Conservation (phyloP, 2,797 vertebrate species). For the Pseudopleuronectes americanus region DNA sequence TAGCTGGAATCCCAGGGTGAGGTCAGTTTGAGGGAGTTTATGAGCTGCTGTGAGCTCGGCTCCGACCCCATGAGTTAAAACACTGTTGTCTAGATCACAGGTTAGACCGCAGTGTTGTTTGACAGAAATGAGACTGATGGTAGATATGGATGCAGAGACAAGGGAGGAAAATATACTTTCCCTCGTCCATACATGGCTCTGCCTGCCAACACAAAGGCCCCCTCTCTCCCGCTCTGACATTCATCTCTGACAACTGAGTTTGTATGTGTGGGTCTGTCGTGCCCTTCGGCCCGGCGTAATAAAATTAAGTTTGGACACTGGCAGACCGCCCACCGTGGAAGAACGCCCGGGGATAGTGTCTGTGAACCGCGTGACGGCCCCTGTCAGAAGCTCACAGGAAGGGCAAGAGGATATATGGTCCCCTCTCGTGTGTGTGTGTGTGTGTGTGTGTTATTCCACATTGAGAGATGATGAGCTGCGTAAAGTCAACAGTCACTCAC, state of each 20-base stretch:
- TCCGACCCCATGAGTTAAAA: slow-evolving; percentile 23
- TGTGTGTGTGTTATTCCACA: slow-evolving; percentile 32
- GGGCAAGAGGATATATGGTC: slow-evolving; percentile 47
- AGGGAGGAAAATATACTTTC: slow-evolving; percentile 10
- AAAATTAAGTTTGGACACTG: slow-evolving; percentile 70
- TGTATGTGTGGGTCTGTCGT: slow-evolving; percentile 49
- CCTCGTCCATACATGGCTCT: slow-evolving; percentile 24
- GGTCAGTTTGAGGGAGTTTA: slow-evolving; percentile 58
- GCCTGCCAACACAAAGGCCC: slow-evolving; percentile 47
- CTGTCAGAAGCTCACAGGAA: slow-evolving; percentile 55
- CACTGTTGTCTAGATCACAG: slow-evolving; percentile 9
- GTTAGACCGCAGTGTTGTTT: neutral
- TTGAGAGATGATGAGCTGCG: slow-evolving; percentile 25
- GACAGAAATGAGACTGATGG: slow-evolving; percentile 10
- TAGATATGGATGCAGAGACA: slow-evolving; percentile 26
- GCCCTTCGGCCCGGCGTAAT: slow-evolving; percentile 70
- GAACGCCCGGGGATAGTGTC: slow-evolving; percentile 70
- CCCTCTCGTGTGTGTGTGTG: slow-evolving; percentile 12
- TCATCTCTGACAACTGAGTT: slow-evolving; percentile 51
- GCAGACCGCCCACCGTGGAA: slow-evolving; percentile 73
- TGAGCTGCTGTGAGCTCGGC: slow-evolving; percentile 36
- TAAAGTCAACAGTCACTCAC: slow-evolving; percentile 1
- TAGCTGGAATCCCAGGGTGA: slow-evolving; percentile 41
- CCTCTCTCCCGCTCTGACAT: slow-evolving; percentile 29
- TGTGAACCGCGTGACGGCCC: slow-evolving; percentile 56